Evolutionary conservation across 2,113 vertebrate species (phyloP), one percentile per base, ranked within the genome.

Genomic region (Psephotus haematonotus): DNA sequence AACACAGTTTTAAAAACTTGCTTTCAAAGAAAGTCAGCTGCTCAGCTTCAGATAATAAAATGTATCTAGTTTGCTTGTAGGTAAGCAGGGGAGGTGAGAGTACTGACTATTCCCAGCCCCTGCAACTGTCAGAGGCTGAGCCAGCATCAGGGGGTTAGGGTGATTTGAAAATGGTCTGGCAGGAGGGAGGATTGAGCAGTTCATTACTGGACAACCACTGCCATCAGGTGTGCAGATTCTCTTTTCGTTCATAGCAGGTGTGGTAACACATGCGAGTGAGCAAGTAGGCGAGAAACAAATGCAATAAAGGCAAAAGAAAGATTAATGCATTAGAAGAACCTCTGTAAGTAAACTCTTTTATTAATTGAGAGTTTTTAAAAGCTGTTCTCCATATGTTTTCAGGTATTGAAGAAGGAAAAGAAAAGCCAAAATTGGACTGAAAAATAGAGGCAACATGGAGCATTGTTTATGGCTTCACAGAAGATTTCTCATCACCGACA

Each of bases 401-500:
- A 98, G 98, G 97, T 97, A 97, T 97, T 92, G 98, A 98, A 97
- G 98, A 98, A 96, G 97, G 97, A 86, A 98, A 97, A 92, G 97
- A 97, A 93, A 98, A 97, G 52, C 97, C 98, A 0, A 98, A 98
- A 91, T 15, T 86, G 60, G 97, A 98, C 52, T 98, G 92, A 98
- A 78, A 59, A 22, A 4, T 46, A 44, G 83, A 88, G 49, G 70
- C 52, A 78, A 83, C 47, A 18, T 63, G 43, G 91, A 95, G 71
- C 43, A 81, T 81, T 69, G 46, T 69, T 82, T 68, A 60, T 82
- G 35, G 33, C 16, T 35, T 65, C 33, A 15, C 9, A 44, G 88
- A 96, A 92, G 85, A 89, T 86, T 88, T 81, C 24, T 87, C 57
- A 44, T 46, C 49, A 27, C 82, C 52, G 4, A 13, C 63, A 87